Evolutionary conservation across 1,140 invertebrate species (phyloP).

Genomic region (Oncopeltus fasciatus): DNA sequence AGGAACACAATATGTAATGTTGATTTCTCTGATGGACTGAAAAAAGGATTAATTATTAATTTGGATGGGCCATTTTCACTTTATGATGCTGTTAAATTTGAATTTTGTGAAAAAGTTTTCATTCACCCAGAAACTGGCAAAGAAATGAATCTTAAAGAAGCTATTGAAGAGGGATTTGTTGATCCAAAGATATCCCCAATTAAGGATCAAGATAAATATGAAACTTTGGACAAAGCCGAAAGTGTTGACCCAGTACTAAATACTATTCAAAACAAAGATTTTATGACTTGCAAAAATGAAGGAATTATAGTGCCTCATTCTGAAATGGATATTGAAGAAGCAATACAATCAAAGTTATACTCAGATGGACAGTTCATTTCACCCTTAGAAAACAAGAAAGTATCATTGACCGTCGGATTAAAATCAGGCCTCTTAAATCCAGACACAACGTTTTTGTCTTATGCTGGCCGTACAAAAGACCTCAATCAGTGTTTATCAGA

Average conservation of each 20-base stretch:
- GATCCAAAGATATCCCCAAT: constrained; percentile 10
- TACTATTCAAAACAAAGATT: constrained; percentile 33
- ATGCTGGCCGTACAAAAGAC: neutral
- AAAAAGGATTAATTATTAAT: neutral
- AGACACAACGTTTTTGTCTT: constrained; percentile 38
- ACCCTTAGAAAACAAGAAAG: constrained; percentile 50
- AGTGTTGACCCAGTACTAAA: neutral
- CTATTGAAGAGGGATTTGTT: constrained; percentile 12
- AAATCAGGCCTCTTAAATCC: constrained; percentile 57
- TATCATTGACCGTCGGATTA: constrained; percentile 57
- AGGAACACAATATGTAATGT: neutral
- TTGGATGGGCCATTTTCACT: constrained; percentile 45
- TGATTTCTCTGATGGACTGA: neutral
- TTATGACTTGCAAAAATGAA: constrained; percentile 52
- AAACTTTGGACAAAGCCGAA: neutral
- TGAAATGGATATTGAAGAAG: constrained; percentile 58
- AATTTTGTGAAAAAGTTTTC: constrained; percentile 27
- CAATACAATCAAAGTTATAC: constrained; percentile 60
- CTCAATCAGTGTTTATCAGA: constrained; percentile 59
- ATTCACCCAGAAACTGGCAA: constrained; percentile 7
- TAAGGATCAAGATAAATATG: constrained; percentile 36
- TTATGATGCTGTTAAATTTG: constrained; percentile 57
- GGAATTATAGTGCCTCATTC: constrained; percentile 59
- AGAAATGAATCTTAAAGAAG: constrained; percentile 9
- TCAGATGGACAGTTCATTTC: constrained; percentile 65